Evolutionary conservation across 2,797 vertebrate species (phyloP), one percentile per base, ranked within the genome.

Genomic region (Clamator glandarius): DNA sequence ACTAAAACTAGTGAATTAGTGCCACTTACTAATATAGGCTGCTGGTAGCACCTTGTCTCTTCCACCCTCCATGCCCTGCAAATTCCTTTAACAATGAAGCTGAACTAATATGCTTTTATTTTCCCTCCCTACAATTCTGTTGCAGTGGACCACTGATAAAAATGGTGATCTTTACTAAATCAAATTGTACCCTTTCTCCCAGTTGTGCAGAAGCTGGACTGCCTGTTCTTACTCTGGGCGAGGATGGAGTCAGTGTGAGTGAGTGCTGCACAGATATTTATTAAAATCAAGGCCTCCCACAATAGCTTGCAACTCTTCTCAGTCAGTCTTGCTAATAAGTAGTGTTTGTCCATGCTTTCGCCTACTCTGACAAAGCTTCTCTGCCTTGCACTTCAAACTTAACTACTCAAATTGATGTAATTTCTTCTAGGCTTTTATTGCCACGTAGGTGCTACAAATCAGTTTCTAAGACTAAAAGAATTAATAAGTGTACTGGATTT

Each of bases 381-480:
- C 64, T 86, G 64, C 91, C 69, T 78, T 75, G 25, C 9, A 48
- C 9, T 36, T 95, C 66, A 48, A 63, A 63, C 57, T 67, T 91
- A 68, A 78, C 59, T 64, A 23, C 74, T 95, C 83, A 64, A 84
- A 73, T 42, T 82, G 63, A 84, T 82, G 19, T 57, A 10, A 55
- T 75, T 92, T 80, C 58, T 85, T 93, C 79, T 68, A 62, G 25
- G 54, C 50, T 84, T 78, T 84, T 78, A 74, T 94, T 94, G 73
- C 80, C 55, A 33, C 2, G 29, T 93, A 51, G 44, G 90, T 83
- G 39, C 14, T 86, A 69, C 90, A 93, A 89, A 75, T 58, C 5
- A 62, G 29, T 64, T 90, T 86, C 66, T 82, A 63, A 78, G 77
- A 80, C 26, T 91, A 82, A 50, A 52, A 50, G 46, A 41, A 72